A percentile compares a stretch with the other conserved stretches of the same genome.
Conservation (phyloP, 2,113 vertebrate species). For the Gymnogyps californianus region DNA sequence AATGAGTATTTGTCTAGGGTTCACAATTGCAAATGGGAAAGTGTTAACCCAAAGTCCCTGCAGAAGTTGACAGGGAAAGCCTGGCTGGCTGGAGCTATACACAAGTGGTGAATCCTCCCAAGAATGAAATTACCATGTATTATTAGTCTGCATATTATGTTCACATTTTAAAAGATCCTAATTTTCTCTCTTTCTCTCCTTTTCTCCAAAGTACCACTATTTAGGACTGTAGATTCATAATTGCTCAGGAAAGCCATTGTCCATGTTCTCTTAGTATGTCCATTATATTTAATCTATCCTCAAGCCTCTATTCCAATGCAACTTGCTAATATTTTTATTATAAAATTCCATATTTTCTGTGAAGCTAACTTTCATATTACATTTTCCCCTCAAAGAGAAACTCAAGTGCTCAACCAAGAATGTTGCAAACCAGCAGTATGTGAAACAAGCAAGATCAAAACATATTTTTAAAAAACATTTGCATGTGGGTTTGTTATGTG, state of each 20-base stretch:
- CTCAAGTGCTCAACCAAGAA: neutral
- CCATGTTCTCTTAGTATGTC: neutral
- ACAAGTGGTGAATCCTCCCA: neutral
- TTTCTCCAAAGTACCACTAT: constrained; percentile 38
- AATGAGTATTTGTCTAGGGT: constrained; percentile 37
- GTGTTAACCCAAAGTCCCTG: constrained; percentile 30
- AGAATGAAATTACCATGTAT: neutral
- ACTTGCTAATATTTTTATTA: constrained; percentile 35
- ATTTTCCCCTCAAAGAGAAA: neutral
- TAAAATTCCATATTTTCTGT: neutral
- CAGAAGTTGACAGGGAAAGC: neutral
- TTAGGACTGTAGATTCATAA: constrained; percentile 31
- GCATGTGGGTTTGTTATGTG: neutral
- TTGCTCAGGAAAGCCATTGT: constrained; percentile 31
- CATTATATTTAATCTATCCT: constrained; percentile 37
- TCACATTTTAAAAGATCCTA: constrained; percentile 28
- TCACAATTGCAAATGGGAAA: constrained; percentile 4
- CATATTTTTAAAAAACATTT: neutral
- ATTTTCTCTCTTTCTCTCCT: constrained; percentile 43
- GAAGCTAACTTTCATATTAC: neutral
- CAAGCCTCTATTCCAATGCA: constrained; percentile 10
- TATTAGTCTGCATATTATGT: constrained; percentile 8
- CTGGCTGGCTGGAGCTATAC: neutral
- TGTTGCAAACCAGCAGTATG: neutral
- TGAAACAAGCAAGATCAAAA: neutral